Conservation (phyloP, 2,888 invertebrate genomes). For the Chymomyza amoena region DNA sequence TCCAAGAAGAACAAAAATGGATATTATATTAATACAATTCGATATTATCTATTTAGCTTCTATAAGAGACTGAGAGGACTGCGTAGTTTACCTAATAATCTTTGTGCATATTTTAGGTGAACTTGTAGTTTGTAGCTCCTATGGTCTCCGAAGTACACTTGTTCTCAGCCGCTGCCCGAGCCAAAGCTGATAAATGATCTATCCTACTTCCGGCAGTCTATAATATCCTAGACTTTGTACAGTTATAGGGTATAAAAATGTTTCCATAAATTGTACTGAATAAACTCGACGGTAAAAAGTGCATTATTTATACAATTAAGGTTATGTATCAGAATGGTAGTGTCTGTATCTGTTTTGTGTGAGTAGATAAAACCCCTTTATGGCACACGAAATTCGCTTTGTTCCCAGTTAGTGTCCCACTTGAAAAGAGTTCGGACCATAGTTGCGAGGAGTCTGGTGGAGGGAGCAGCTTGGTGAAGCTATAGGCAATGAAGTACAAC, state of each 20-base stretch:
- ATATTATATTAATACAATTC: too few relatives aligned
- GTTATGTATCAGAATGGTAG: neutral
- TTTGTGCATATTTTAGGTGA: too few relatives aligned
- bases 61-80: too few relatives aligned
- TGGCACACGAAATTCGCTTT: constrained; percentile 25
- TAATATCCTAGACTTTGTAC: too few relatives aligned
- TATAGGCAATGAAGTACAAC: constrained; percentile 20
- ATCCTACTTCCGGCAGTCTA: too few relatives aligned
- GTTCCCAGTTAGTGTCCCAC: constrained; percentile 4
- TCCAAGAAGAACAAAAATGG: too few relatives aligned
- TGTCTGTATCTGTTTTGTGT: constrained; percentile 18
- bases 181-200: too few relatives aligned
- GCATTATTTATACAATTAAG: constrained; percentile 62
- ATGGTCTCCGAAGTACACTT: too few relatives aligned
- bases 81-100: too few relatives aligned
- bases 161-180: too few relatives aligned
- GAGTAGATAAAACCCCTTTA: constrained; percentile 56
- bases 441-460: neutral
- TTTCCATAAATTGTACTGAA: constrained; percentile 33
- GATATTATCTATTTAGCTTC: too few relatives aligned
- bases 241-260: neutral
- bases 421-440: neutral
- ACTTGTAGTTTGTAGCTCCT: too few relatives aligned
- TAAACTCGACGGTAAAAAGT: constrained; percentile 55
- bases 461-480: constrained; percentile 12